Base-by-base conservation (phyloP, 2,113 vertebrate species). In the Bothrops jararaca region DNA sequence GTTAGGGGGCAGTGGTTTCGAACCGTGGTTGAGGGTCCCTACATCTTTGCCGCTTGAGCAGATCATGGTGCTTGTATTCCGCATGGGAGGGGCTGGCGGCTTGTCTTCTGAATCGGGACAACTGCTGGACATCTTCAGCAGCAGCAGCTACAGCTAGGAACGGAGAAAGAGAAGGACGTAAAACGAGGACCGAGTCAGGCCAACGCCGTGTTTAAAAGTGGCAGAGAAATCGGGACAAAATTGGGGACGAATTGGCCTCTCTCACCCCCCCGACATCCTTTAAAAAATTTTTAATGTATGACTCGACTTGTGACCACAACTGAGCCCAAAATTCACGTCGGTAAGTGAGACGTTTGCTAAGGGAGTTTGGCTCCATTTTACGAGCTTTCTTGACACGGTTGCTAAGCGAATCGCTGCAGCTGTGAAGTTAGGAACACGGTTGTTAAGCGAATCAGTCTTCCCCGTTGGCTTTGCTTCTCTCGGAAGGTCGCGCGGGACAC, bases 11-110 rank as follows among this genome's bases (percentile, higher is more conserved):
- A 99, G 98, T 88, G 99, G 99, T 95, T 99, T 99, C 90, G 99
- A 99, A 96, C 98, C 98, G 3, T 99, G 99, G 96, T 99, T 99
- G 42, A 99, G 96, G 26, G 98, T 97, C 86, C 97, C 97, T 0
- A 97, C 10, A 45, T 99, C 99, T 97, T 99, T 99, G 97, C 97
- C 97, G 95, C 98, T 97, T 0, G 98, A 98, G 93, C 99, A 98
- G 93, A 99, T 99, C 98, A 99, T 98, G 50, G 99, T 99, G 98
- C 99, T 99, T 94, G 98, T 99, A 95, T 99, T 99, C 97, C 99
- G 98, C 99, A 99, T 99, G 0, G 99, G 99, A 89, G 99, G 99
- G 91, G 99, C 99, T 88, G 99, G 99, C 0, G 99, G 99, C 96
- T 99, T 99, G 97, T 99, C 99, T 96, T 99, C 98, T 90, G 98